Percentiles rank a stretch among this genome's conserved stretches.
Evolutionary conservation across 1,140 invertebrate species (phyloP).

Genomic region (Harpegnathos saltator): DNA sequence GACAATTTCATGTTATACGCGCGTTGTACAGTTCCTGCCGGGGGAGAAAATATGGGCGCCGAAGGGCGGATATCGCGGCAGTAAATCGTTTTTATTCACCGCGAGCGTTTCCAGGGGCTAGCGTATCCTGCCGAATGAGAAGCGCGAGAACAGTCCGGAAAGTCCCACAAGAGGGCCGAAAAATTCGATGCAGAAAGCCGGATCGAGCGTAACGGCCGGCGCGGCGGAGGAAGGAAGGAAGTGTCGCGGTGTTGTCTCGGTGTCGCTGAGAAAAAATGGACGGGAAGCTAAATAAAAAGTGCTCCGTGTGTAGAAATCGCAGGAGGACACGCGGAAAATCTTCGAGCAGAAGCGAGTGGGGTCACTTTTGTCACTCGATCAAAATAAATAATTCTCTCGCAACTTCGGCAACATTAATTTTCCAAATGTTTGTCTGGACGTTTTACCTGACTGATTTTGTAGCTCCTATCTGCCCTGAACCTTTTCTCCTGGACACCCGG

Average conservation of each 20-base stretch:
- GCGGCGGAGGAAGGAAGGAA: not conserved
- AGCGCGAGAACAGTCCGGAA: conserved; percentile 11
- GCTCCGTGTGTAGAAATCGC: too few species aligned
- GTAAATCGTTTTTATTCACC: conserved; percentile 56
- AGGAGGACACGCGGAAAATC: too few species aligned
- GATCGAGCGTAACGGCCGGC: not conserved
- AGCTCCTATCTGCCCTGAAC: too few species aligned
- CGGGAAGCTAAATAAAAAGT: too few species aligned
- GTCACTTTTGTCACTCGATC: too few species aligned
- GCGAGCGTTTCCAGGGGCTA: conserved; percentile 26
- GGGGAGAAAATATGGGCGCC: conserved; percentile 30
- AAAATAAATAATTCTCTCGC: too few species aligned
- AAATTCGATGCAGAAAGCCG: conserved; percentile 5
- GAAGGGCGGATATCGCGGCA: conserved; percentile 36
- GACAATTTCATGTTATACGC: too few species aligned
- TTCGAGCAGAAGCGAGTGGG: too few species aligned
- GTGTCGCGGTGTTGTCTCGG: not conserved
- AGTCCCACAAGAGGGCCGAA: conserved; percentile 6
- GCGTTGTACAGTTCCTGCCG: not conserved
- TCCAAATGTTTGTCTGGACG: too few species aligned
- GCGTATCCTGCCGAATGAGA: conserved; percentile 23
- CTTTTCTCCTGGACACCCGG: too few species aligned
- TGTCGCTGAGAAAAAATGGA: not conserved
- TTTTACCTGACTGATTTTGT: too few species aligned
- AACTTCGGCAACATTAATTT: too few species aligned